Evolutionary conservation across 2,113 vertebrate species (phyloP), one percentile per base, ranked within the genome.

Genomic region (Lagopus muta): DNA sequence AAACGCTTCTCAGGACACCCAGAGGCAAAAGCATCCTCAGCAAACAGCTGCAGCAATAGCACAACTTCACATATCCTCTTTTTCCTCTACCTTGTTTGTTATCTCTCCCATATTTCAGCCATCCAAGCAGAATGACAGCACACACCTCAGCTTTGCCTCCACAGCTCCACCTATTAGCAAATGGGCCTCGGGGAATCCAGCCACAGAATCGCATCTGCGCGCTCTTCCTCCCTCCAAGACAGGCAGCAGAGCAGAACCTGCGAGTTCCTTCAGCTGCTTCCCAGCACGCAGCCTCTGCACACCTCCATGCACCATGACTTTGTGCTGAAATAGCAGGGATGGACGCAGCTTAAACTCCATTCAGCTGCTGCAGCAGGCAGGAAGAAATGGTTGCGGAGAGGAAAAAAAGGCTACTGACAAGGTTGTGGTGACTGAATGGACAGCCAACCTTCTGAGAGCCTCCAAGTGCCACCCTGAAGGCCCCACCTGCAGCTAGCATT

Each of bases 41-140:
- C 36, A 62, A 88, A 61, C 48, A 82, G 57, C 4, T 0, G 38
- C 13, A 78, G 88, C 54, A 60, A 36, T 15, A 11, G 20, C n/a
- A 58, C 65, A 88, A 62, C 58, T 72, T 82, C 78, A 75, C 24
- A 48, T 61, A 82, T 34, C 74, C 42, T n/a, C 20, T 82, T 93
- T 85, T 58, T 27, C 55, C 60, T 80, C 72, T 34, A 2, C 6
- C 20, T 18, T 80, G 50, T 91, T 94, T 42, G 40, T 84, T 89
- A 82, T 77, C 78, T 77, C 66, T 70, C 64, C 58, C n/a, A 7
- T 7, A 85, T n/a, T 62, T 88, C n/a, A 91, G 64, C 70, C 67
- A 92, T 58, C 45, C 71, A 77, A 85, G 79, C 52, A 79, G 71
- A 95, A 86, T 25, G 64, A 82, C 40, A 88, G 85, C 27, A 4